Base-by-base conservation (phyloP, 2,113 vertebrate genomes). In the Lepus timidus region DNA sequence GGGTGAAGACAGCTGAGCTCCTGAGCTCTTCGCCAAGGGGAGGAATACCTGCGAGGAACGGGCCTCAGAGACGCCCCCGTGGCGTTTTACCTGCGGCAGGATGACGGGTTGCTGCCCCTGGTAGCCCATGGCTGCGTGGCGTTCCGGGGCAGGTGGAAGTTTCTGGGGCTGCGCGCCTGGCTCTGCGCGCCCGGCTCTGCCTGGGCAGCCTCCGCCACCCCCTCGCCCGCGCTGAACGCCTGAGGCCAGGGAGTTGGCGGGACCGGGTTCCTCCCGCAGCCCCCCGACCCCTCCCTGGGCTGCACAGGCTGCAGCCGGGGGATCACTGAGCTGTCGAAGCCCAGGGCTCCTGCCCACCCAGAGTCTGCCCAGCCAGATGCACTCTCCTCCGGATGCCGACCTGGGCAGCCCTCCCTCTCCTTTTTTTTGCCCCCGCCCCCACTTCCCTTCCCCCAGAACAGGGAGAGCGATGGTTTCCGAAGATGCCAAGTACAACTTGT, bases 61-160 rank as follows among this genome's bases (percentile, higher is more conserved):
- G 55, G 22, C 76, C 64, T 39, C 78, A n/a, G 78, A 51, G 23
- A 29, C 22, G 82, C 8, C 62, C 49, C 4, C 0, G 8, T 22
- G 4, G 36, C 44, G 33, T 33, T 44, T 91, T 97, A 97, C 97
- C 97, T 96, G 96, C 4, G 19, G 61, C 0, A 39, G 49, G 49
- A 23, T 3, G 39, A 2, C 16, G 0, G n/a, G 81, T 17, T 19
- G 67, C 39, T 74, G 91, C 3, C 29, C 90, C 76, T 85, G 95
- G 93, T 88, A 95, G 61, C 90, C 74, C 97, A 97, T 97, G 70
- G 84, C 84, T 61, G 70, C 68, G 0, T 2, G 6, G 4, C 4
- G 22, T 39, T 80, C 74, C 65, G 17, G 27, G 4, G 78, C 65
- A 36, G 62, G 27, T 23, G 55, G 25, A 36, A 68, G 9, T 19